phyloP scores from a whole-genome alignment of 2,797 vertebrate genomes.

The Malurus leucopterus region DNA sequence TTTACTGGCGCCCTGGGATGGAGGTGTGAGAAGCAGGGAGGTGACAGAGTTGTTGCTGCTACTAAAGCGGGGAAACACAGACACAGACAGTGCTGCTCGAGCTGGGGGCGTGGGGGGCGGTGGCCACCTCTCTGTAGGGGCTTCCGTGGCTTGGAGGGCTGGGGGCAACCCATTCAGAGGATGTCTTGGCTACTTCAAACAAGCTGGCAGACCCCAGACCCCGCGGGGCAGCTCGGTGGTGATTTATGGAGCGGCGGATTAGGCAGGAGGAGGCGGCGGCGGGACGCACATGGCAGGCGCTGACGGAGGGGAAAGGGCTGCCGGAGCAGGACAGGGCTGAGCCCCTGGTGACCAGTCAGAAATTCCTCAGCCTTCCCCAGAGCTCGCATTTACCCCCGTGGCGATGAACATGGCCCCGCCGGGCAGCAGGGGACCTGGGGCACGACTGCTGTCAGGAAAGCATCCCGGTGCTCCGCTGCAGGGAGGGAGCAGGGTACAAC shows the following conservation, averaged over 20 bases:
- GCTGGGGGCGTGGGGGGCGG: neutral
- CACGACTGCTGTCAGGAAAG: neutral
- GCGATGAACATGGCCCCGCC: neutral
- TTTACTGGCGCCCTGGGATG: neutral
- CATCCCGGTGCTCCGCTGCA: neutral
- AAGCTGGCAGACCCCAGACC: neutral
- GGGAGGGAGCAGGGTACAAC: accelerated
- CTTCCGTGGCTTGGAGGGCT: neutral
- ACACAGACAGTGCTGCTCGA: accelerated
- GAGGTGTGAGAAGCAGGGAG: neutral
- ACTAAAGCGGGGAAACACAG: neutral
- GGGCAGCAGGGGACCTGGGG: neutral
- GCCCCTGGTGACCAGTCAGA: neutral
- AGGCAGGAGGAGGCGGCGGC: neutral
- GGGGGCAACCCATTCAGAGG: neutral
- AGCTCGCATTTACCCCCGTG: neutral
- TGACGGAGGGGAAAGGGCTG: slow-evolving; percentile 15
- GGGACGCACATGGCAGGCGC: neutral
- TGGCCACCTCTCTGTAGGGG: neutral
- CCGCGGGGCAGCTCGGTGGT: neutral
- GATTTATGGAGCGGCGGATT: slow-evolving; percentile 14
- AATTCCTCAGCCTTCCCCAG: neutral
- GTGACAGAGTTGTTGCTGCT: neutral
- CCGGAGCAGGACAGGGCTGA: neutral
- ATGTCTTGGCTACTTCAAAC: neutral